Percentiles rank a stretch among this genome's conserved stretches.
phyloP scores from a whole-genome alignment of 2,888 invertebrate genomes.

The Masnerella sp. region DNA sequence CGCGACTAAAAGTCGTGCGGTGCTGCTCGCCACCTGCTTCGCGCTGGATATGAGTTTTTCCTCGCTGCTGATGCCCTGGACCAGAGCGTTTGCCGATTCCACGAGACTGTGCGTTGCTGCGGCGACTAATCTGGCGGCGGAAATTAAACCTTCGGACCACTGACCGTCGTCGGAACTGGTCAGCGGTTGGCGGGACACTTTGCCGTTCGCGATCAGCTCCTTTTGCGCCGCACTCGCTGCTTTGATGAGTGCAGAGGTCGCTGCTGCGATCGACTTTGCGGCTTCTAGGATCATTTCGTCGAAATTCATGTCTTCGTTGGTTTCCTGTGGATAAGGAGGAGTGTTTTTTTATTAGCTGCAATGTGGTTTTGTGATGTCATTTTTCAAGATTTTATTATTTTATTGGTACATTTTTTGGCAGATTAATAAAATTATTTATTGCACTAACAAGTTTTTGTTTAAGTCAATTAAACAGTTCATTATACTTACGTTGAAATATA shows the following conservation, averaged over 20 bases:
- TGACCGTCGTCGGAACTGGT: slow-evolving; percentile 96
- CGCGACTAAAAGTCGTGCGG: slow-evolving; percentile 97
- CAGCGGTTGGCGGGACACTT: slow-evolving; percentile 89
- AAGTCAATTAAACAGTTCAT: no score
- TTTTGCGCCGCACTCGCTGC: slow-evolving; percentile 98
- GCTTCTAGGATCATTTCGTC: slow-evolving; percentile 99
- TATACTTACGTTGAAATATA: no score
- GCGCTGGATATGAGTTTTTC: slow-evolving; percentile 98
- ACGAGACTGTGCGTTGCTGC: slow-evolving; percentile 98
- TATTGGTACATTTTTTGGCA: no score
- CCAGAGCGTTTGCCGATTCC: slow-evolving; percentile 97
- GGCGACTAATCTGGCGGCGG: slow-evolving; percentile 96
- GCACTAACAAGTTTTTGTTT: no score
- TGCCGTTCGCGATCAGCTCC: slow-evolving; percentile 94
- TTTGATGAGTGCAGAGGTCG: slow-evolving; percentile 96
- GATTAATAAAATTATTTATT: no score
- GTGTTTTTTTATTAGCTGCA: neutral
- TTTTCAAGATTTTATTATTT: no score
- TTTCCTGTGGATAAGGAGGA: slow-evolving; percentile 80
- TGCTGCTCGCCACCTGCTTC: slow-evolving; percentile 97
- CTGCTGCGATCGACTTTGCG: slow-evolving; percentile 97
- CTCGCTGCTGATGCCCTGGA: slow-evolving; percentile 94
- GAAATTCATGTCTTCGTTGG: slow-evolving; percentile 96
- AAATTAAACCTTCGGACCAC: slow-evolving; percentile 98
- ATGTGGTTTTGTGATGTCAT: no score